These are phyloP conservation scores for Sterrhoptilus dennistouni DNA, from an alignment of 2,113 vertebrate species.

Conservation along the genomic window DNA sequence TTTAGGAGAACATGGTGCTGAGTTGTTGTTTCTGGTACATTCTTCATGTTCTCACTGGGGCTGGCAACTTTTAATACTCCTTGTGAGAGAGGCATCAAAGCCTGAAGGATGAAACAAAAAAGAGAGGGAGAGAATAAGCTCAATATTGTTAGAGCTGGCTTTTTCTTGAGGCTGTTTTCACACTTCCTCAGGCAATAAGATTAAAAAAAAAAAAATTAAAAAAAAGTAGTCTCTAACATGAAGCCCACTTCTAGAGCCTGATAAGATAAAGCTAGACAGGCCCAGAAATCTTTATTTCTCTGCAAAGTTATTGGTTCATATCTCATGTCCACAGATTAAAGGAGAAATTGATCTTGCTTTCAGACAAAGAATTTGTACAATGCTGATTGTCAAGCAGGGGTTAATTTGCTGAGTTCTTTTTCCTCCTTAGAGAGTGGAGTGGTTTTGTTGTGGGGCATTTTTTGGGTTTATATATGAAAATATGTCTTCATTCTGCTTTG, in stretches of 20 bases:
- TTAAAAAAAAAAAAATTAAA: background rate
- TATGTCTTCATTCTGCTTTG: background rate
- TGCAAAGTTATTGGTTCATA: constrained; percentile 37
- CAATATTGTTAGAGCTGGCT: background rate
- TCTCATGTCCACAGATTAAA: constrained; percentile 44
- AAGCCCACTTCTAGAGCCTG: constrained; percentile 41
- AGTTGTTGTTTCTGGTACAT: background rate
- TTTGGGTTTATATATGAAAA: background rate
- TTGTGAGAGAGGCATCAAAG: background rate
- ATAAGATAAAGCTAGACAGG: constrained; percentile 61
- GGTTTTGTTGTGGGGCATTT: background rate
- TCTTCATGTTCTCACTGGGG: background rate
- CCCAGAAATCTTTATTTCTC: constrained; percentile 70
- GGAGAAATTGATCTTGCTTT: constrained; percentile 61
- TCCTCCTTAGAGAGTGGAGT: background rate
- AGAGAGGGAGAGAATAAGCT: background rate
- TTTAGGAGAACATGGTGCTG: background rate
- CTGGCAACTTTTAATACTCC: background rate
- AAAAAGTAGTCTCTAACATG: background rate
- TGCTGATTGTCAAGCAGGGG: background rate
- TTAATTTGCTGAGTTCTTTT: background rate
- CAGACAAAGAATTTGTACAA: constrained; percentile 27
- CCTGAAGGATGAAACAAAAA: background rate
- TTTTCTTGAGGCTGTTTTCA: constrained; percentile 44
- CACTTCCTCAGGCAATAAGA: constrained; percentile 57